A percentile compares a stretch with the other conserved stretches of the same genome.
Conservation (phyloP, 2,113 vertebrate species). For the Cryptotis parvus region DNA sequence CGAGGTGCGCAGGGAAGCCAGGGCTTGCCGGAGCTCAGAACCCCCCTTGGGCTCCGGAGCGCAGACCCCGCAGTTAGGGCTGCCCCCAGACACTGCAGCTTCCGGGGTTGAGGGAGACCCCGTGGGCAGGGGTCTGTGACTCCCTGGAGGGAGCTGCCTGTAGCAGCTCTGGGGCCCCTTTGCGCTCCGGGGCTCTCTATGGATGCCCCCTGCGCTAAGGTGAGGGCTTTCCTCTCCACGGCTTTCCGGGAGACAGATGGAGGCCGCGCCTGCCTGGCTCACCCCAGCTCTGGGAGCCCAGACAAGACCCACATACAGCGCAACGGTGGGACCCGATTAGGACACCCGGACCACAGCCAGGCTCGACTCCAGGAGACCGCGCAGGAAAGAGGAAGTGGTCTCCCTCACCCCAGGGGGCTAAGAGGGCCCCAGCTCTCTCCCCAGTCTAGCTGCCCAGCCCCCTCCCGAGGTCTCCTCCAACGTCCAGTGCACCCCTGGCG, state of each 20-base stretch:
- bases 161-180: neutral
- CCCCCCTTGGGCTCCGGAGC: neutral
- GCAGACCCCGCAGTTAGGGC: no score
- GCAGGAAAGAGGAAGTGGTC: slow-evolving; percentile 48
- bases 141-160: no score
- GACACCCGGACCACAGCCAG: neutral
- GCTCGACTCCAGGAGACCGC: no score
- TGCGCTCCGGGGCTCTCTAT: neutral
- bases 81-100: no score
- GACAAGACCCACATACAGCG: neutral
- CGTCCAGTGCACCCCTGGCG: no score
- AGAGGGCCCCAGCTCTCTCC: no score
- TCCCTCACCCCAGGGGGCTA: neutral
- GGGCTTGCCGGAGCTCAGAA: neutral
- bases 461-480: no score
- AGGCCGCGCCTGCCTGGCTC: neutral
- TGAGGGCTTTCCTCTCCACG: neutral
- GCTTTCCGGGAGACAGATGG: neutral
- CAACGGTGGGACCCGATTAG: neutral
- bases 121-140: no score
- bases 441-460: no score
- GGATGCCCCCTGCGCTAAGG: neutral
- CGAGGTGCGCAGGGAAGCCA: no score
- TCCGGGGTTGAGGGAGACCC: no score
- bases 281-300: neutral